Evolutionary conservation across 2,888 invertebrate genomes (phyloP).

Genomic region (Ctena decussata): DNA sequence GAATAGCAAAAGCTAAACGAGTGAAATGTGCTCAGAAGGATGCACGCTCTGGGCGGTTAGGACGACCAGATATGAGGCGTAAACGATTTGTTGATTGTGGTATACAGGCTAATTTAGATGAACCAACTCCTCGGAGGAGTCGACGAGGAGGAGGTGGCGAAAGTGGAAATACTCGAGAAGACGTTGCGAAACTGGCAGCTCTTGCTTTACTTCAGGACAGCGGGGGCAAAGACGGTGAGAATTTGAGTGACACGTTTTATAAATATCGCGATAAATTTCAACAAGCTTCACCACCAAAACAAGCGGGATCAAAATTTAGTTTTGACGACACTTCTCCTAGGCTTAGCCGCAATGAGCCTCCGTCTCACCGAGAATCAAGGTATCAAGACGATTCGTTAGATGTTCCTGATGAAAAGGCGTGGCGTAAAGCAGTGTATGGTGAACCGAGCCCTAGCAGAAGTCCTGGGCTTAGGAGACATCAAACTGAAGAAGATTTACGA

Average conservation of each 20-base stretch:
- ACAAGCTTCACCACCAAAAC: conserved; percentile 45
- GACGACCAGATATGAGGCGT: conserved; percentile 59
- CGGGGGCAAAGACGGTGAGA: conserved; percentile 36
- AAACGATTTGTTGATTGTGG: conserved; percentile 75
- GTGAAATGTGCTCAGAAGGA: conserved; percentile 73
- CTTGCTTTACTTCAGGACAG: conserved; percentile 64
- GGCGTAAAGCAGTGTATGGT: conserved; percentile 81
- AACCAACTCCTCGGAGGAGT: conserved; percentile 61
- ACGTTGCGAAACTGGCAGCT: conserved; percentile 69
- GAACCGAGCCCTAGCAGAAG: conserved; percentile 63
- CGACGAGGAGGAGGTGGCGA: conserved; percentile 55
- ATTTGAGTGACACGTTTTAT: conserved; percentile 71
- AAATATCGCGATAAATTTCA: conserved; percentile 77
- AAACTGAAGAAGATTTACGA: conserved; percentile 67
- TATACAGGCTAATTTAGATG: conserved; percentile 77
- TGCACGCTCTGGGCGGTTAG: conserved; percentile 58
- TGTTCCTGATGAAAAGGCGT: conserved; percentile 77
- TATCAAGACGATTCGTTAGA: conserved; percentile 70
- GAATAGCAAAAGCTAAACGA: conserved; percentile 78
- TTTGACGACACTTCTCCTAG: conserved; percentile 48
- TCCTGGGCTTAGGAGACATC: conserved; percentile 56
- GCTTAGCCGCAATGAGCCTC: conserved; percentile 24
- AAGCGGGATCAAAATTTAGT: conserved; percentile 39
- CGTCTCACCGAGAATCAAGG: background rate
- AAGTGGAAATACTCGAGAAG: conserved; percentile 63